Base-by-base conservation (phyloP, 1,140 invertebrate genomes). In the Drosophila sechellia region DNA sequence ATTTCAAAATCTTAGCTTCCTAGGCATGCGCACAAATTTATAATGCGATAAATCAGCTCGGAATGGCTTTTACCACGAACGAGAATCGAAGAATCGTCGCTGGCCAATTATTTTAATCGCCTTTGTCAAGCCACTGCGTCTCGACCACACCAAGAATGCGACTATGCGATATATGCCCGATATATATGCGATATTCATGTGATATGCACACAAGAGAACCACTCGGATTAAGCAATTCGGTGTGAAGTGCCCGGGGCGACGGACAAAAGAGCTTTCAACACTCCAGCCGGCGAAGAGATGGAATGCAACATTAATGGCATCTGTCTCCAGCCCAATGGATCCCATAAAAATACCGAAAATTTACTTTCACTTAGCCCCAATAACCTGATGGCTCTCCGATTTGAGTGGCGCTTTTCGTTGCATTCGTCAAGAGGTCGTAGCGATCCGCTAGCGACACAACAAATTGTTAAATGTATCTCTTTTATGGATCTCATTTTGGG, bases 21-120 rank as follows among this genome's bases (percentile, higher is more conserved):
- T 87, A 89, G 83, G 79, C 83, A 87, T 87, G 83, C 79, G 84
- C 83, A 87, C 83, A 87, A 71, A 87, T 87, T 87, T 87, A 87
- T 87, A 87, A 79, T 83, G 84, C 63, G 87, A 87, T 87, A 87
- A 87, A 87, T 87, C 83, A 87, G 83, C 57, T 76, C 61, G 43
- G 81, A 87, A 87, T 87, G 83, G 83, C 83, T 89, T 83, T 79
- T 83, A 89, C 70, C 70, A 66, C 72, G 72, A 50, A 65, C 64
- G 22, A 52, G 35, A 56, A 56, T 57, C 60, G 55, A 77, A 39
- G 60, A 59, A 22, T 65, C 81, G 77, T 85, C 81, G 83, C 83
- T 74, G 81, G 84, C 84, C 83, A 87, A 87, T 87, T 87, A 87
- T 87, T 89, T 87, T 76, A 89, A 87, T 89, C 75, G 83, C 59